Evolutionary conservation across 2,797 vertebrate genomes (phyloP).

Genomic region (Sebastes vulpes): DNA sequence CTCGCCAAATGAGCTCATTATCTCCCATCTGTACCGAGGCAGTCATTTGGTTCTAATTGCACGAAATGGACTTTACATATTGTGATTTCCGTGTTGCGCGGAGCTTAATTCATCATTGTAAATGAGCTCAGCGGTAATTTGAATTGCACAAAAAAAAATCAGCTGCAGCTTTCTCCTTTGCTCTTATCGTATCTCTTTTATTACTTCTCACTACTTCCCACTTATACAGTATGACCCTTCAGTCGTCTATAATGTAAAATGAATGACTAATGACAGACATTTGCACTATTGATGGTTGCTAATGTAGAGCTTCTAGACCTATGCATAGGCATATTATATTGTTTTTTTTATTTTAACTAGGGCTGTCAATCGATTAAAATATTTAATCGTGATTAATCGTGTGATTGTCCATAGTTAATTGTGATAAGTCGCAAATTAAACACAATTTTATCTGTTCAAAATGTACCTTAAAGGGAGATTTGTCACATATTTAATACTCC

Average conservation of each 20-base stretch:
- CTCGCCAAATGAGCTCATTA: conserved; percentile 29
- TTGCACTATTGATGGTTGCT: not conserved
- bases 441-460: no score
- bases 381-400: no score
- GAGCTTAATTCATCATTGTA: not conserved
- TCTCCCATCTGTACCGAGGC: not conserved
- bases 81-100: not conserved
- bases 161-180: not conserved
- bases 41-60: not conserved
- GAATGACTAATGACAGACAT: not conserved
- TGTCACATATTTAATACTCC: no score
- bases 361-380: not conserved
- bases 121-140: conserved; percentile 15
- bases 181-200: not conserved
- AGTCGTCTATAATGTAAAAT: not conserved
- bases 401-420: no score
- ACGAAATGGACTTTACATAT: conserved; percentile 2
- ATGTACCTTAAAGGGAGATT: no score
- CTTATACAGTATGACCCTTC: not conserved
- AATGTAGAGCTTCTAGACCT: not conserved
- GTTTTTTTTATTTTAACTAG: not conserved
- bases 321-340: not conserved
- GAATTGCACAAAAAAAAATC: not conserved
- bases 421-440: no score
- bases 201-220: not conserved